Percentiles rank a stretch among this genome's conserved stretches.
phyloP scores from a whole-genome alignment of 1,140 invertebrate genomes.

The Vollenhovia emeryi region DNA sequence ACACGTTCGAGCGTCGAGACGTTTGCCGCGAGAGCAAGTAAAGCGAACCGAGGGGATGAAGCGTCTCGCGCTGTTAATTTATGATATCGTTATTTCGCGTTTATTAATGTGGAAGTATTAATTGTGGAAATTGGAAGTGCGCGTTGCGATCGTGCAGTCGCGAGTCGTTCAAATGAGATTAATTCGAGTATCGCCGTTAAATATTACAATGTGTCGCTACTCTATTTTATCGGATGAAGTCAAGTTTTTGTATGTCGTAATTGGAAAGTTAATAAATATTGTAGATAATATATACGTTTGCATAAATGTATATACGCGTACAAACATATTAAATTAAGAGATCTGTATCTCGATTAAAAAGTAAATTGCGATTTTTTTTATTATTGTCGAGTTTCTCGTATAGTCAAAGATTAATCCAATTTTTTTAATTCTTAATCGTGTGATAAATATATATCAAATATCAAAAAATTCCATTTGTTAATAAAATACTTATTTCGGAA shows the following conservation, averaged over 20 bases:
- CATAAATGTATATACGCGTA: not conserved
- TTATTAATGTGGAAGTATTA: conserved; percentile 1
- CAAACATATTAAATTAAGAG: not conserved
- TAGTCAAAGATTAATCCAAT: not conserved
- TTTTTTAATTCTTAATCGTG: no score
- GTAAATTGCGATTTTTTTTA: no score
- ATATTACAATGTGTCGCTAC: not conserved
- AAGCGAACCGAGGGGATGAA: not conserved
- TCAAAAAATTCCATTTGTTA: no score
- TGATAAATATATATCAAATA: no score
- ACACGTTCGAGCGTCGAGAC: not conserved
- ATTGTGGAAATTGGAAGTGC: not conserved
- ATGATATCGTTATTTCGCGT: conserved; percentile 4
- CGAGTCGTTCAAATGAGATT: not conserved
- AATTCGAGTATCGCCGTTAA: not conserved
- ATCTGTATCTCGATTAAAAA: not conserved
- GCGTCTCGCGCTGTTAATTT: not conserved
- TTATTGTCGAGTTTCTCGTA: not conserved
- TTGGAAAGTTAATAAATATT: not conserved
- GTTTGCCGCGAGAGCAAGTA: not conserved
- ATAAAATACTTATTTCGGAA: no score
- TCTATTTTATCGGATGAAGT: not conserved
- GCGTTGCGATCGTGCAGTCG: not conserved
- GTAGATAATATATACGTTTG: not conserved
- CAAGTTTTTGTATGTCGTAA: no score